Percentiles rank a stretch among this genome's conserved stretches.
phyloP scores from a whole-genome alignment of 2,888 invertebrate species.

The Eupithecia subumbrata region DNA sequence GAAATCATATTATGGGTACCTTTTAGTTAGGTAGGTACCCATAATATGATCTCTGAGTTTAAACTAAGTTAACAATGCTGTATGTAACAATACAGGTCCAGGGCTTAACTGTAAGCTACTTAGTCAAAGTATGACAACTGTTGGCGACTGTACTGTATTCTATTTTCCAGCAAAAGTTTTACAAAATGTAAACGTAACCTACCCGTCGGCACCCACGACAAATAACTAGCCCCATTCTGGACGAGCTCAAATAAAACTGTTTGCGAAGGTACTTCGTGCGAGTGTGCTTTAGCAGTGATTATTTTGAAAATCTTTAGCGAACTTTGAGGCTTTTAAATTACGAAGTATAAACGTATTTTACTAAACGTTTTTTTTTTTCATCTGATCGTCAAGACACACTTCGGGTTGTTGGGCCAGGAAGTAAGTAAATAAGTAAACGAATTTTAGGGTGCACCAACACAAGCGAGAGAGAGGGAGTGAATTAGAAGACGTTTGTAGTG shows the following conservation, averaged over 20 bases:
- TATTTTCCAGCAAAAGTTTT: slow-evolving; percentile 5
- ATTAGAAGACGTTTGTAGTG: too few species aligned
- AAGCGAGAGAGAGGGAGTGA: too few species aligned
- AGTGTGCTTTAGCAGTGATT: slow-evolving; percentile 1
- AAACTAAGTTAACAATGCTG: neutral
- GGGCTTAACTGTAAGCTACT: neutral
- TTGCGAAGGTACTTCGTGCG: slow-evolving; percentile 5
- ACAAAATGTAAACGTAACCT: slow-evolving; percentile 7
- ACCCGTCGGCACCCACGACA: slow-evolving; percentile 1
- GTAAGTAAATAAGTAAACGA: too few species aligned
- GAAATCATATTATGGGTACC: too few species aligned
- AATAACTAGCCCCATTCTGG: slow-evolving; percentile 15
- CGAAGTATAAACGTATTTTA: neutral
- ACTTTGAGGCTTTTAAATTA: neutral
- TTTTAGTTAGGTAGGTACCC: too few species aligned
- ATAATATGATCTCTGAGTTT: too few species aligned
- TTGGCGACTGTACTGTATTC: neutral
- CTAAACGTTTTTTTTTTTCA: neutral
- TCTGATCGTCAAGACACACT: neutral
- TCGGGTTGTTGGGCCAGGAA: neutral
- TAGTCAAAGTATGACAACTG: neutral
- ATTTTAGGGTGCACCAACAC: too few species aligned
- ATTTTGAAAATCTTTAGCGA: slow-evolving; percentile 7
- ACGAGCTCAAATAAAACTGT: slow-evolving; percentile 18
- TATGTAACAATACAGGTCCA: neutral